Percentiles rank a stretch among this genome's conserved stretches.
Evolutionary conservation across 2,888 invertebrate genomes (phyloP).

Genomic region (Sipha maydis): DNA sequence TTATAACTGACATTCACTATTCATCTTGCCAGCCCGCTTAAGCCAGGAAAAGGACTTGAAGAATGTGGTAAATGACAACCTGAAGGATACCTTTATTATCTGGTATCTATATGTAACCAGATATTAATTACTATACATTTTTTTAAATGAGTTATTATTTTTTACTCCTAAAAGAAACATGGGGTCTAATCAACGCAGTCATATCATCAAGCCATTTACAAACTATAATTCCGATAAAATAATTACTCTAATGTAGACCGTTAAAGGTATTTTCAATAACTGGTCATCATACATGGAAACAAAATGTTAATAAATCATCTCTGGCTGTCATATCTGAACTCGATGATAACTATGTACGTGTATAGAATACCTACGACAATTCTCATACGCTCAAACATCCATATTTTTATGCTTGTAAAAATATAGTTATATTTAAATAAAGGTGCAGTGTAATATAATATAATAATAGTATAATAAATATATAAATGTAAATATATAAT

Average conservation of each 20-base stretch:
- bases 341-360: conserved; percentile 28
- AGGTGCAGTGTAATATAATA: too few species aligned
- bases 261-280: conserved; percentile 59
- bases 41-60: conserved; percentile 51
- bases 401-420: not conserved
- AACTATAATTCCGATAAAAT: conserved; percentile 47
- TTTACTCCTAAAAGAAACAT: conserved; percentile 28
- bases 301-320: conserved; percentile 52
- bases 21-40: conserved; percentile 10
- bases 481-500: too few species aligned
- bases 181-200: conserved; percentile 19
- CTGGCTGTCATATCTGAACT: conserved; percentile 32
- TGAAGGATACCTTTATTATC: conserved; percentile 42
- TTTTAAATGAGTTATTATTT: conserved; percentile 52
- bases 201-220: conserved; percentile 40
- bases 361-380: conserved; percentile 4
- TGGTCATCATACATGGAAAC: conserved; percentile 46
- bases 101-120: not conserved
- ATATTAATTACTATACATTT: conserved; percentile 37
- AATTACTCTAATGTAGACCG: conserved; percentile 49
- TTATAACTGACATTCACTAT: conserved; percentile 36
- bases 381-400: not conserved
- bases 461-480: not conserved
- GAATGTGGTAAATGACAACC: conserved; percentile 37
- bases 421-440: conserved; percentile 1